A percentile compares a stretch with the other conserved stretches of the same genome.
These are phyloP conservation scores for Rambutsinella grinnellia DNA, from an alignment of 2,888 invertebrate genomes.

Conservation along the genomic window DNA sequence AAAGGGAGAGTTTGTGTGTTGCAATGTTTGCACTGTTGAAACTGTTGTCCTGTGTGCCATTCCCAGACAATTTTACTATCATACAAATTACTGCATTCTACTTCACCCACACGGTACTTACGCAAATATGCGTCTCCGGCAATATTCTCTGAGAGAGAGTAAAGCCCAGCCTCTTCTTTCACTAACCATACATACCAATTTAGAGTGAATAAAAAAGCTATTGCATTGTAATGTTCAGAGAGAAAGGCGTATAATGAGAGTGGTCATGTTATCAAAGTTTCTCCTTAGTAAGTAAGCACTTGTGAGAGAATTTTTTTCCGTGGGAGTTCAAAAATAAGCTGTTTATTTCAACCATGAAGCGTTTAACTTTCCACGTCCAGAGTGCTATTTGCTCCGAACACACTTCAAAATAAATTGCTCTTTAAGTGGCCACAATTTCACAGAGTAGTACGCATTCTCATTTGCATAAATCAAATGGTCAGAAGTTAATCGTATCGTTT, in stretches of 20 bases:
- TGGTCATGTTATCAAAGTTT: neutral
- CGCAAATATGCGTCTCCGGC: neutral
- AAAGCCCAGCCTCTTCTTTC: neutral
- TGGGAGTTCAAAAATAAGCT: too few species aligned
- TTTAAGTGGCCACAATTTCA: too few species aligned
- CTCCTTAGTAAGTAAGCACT: too few species aligned
- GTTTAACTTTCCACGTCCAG: too few species aligned
- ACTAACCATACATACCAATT: neutral
- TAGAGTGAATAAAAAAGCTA: neutral
- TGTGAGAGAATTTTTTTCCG: neutral
- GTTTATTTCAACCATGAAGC: too few species aligned
- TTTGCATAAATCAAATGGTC: too few species aligned
- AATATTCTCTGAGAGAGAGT: neutral
- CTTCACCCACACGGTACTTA: conserved; percentile 2
- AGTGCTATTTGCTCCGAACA: too few species aligned
- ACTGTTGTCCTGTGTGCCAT: conserved; percentile 51
- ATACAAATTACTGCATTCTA: conserved; percentile 37
- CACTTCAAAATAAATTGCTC: too few species aligned
- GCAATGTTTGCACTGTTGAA: conserved; percentile 39
- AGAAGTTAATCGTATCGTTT: too few species aligned
- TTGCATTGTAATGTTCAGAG: too few species aligned
- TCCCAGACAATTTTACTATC: conserved; percentile 43
- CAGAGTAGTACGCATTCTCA: too few species aligned
- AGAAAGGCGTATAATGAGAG: neutral
- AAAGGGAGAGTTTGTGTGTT: conserved; percentile 28